phyloP scores from a whole-genome alignment of 2,888 invertebrate species.

The Drosophila stalkeri region DNA sequence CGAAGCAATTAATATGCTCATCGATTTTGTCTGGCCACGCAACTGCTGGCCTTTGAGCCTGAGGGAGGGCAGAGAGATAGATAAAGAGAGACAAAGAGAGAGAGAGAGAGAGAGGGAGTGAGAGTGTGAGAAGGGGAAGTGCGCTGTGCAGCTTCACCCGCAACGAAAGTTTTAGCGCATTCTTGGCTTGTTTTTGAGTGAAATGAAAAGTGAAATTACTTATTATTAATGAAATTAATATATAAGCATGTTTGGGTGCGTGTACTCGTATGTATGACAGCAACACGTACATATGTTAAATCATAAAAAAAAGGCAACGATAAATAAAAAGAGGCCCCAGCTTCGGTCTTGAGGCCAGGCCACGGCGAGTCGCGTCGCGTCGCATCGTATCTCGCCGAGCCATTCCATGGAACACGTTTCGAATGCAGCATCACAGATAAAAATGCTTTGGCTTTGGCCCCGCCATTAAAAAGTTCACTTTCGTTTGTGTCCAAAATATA shows the following conservation, averaged over 20 bases:
- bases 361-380: conserved; percentile 6
- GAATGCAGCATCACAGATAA: conserved; percentile 55
- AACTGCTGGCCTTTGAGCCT: conserved; percentile 22
- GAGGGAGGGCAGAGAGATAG: neutral
- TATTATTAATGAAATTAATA: conserved; percentile 80
- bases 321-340: conserved; percentile 57
- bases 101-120: neutral
- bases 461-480: conserved; percentile 77
- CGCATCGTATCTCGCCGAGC: conserved; percentile 16
- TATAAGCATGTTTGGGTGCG: conserved; percentile 66
- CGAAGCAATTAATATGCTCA: conserved; percentile 71
- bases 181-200: conserved; percentile 66
- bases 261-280: conserved; percentile 61
- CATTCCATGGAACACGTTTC: conserved; percentile 74
- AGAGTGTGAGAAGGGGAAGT: neutral
- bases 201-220: conserved; percentile 80
- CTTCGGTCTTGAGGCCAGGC: conserved; percentile 12
- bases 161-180: conserved; percentile 74
- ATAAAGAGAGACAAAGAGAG: neutral
- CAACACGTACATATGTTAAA: conserved; percentile 78
- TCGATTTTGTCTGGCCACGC: conserved; percentile 54
- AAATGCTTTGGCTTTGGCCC: conserved; percentile 66
- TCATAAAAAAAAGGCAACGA: conserved; percentile 71
- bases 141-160: conserved; percentile 46
- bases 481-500: conserved; percentile 73